These are phyloP conservation scores for Acleris emargana DNA, from an alignment of 2,888 invertebrate species.

Conservation along the genomic window DNA sequence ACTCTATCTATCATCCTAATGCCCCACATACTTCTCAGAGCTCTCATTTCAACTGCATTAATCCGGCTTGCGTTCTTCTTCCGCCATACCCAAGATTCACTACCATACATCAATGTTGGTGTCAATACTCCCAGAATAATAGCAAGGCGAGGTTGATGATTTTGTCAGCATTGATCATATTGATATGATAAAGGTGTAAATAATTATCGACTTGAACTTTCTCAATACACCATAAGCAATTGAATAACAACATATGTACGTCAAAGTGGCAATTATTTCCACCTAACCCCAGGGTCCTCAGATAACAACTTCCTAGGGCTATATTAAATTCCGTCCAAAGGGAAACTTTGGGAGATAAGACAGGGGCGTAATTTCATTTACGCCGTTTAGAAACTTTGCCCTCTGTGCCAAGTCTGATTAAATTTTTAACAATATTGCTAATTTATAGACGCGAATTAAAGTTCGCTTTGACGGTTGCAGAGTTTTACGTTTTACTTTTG, in stretches of 20 bases:
- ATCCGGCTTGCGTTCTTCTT: too few species aligned
- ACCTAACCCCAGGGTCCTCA: conserved; percentile 57
- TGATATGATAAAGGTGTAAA: too few species aligned
- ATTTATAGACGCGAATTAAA: conserved; percentile 35
- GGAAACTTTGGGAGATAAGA: conserved; percentile 65
- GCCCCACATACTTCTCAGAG: too few species aligned
- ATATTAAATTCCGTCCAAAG: conserved; percentile 67
- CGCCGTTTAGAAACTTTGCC: conserved; percentile 65
- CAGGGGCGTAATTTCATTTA: conserved; percentile 68
- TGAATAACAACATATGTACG: conserved; percentile 29
- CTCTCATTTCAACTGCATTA: too few species aligned
- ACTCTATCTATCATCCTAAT: too few species aligned
- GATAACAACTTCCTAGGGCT: conserved; percentile 66
- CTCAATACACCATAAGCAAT: conserved; percentile 6
- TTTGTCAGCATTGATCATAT: too few species aligned
- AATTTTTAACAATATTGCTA: conserved; percentile 68
- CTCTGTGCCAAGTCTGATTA: conserved; percentile 55
- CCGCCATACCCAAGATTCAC: too few species aligned
- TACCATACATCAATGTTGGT: too few species aligned
- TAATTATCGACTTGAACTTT: conserved; percentile 5
- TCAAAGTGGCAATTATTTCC: conserved; percentile 56
- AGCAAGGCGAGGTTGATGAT: too few species aligned
- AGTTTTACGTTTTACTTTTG: conserved; percentile 6
- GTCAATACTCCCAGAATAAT: too few species aligned
- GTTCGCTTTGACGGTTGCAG: conserved; percentile 24